Evolutionary conservation across 2,113 vertebrate genomes (phyloP).

Genomic region (Sturnira hondurensis): DNA sequence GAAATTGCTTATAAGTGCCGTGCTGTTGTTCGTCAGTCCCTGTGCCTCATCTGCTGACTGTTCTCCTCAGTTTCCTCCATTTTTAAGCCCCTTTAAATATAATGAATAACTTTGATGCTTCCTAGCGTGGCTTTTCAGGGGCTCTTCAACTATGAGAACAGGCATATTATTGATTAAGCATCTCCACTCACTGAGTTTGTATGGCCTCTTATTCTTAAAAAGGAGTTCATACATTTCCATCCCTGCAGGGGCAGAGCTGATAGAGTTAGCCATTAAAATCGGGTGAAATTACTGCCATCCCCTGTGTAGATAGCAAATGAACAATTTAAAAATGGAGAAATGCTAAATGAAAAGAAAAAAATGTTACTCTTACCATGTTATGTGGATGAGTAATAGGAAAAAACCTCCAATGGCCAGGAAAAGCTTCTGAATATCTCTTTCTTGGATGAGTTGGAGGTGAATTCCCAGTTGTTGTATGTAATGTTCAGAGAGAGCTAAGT

Average conservation of each 20-base stretch:
- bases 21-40: neutral
- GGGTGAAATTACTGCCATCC: conserved; percentile 59
- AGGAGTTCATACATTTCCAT: neutral
- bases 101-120: neutral
- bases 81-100: neutral
- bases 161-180: neutral
- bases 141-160: conserved; percentile 19
- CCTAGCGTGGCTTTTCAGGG: neutral
- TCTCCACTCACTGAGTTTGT: neutral
- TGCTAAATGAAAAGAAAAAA: neutral
- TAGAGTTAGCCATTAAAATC: conserved; percentile 1
- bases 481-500: neutral
- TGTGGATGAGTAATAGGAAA: neutral
- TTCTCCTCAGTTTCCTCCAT: neutral
- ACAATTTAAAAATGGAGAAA: neutral
- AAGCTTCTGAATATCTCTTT: neutral
- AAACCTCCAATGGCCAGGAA: neutral
- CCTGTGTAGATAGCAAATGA: neutral
- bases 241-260: neutral
- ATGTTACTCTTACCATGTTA: neutral
- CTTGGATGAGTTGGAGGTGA: neutral
- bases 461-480: neutral
- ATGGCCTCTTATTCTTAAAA: conserved; percentile 14
- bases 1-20: neutral
- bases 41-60: neutral